These are phyloP conservation scores for Melinaea menophilus DNA, from an alignment of 2,888 invertebrate genomes.

Conservation along the genomic window DNA sequence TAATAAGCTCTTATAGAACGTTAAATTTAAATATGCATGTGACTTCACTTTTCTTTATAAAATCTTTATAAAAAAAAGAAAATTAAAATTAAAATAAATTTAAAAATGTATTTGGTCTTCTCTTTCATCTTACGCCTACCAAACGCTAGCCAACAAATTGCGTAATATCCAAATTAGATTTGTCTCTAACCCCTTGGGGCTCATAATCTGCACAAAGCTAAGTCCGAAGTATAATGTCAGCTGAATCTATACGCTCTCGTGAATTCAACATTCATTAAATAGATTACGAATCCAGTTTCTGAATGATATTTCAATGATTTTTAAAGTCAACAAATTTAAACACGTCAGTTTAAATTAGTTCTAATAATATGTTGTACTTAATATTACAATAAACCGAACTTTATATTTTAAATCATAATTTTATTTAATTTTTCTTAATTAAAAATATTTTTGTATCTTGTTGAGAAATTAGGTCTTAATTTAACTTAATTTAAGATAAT, in stretches of 20 bases:
- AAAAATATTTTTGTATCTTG: no score
- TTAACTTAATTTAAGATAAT: no score
- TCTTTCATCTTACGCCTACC: slow-evolving; percentile 1
- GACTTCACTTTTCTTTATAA: no score
- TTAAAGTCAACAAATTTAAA: neutral
- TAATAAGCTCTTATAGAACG: no score
- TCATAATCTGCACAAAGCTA: slow-evolving; percentile 44
- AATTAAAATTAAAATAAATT: no score
- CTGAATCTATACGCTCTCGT: slow-evolving; percentile 24
- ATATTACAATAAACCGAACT: no score
- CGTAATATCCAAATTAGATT: slow-evolving; percentile 63
- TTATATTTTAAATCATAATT: no score
- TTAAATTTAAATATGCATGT: no score
- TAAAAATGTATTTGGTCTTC: neutral
- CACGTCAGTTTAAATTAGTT: neutral
- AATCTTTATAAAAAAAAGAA: no score
- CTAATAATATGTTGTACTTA: no score
- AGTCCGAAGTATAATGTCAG: slow-evolving; percentile 31
- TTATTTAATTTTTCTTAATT: no score
- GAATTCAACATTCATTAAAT: slow-evolving; percentile 27
- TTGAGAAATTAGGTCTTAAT: no score
- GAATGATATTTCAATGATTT: slow-evolving; percentile 8
- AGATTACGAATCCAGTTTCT: slow-evolving; percentile 15
- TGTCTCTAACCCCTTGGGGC: slow-evolving; percentile 40
- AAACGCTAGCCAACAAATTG: slow-evolving; percentile 47